Percentiles rank a stretch among this genome's conserved stretches.
These are phyloP conservation scores for Panthera uncia DNA, from an alignment of 2,113 vertebrate species.

Conservation along the genomic window DNA sequence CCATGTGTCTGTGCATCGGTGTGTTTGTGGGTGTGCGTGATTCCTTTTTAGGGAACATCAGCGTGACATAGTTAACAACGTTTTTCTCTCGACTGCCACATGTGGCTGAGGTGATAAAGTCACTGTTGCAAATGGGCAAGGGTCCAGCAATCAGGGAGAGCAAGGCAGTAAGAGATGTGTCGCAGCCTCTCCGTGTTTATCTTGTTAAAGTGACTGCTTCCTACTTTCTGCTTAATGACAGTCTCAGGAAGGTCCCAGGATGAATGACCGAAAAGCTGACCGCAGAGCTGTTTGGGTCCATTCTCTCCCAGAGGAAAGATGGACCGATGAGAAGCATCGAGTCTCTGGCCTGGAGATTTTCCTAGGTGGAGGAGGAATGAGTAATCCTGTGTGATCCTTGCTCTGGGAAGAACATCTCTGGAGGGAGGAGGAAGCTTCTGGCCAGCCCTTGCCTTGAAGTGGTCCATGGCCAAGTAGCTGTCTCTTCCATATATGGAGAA, in stretches of 20 bases:
- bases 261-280: not conserved
- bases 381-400: not conserved
- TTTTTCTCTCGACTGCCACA: not conserved
- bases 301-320: not conserved
- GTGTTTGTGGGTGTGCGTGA: not conserved
- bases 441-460: no score
- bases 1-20: not conserved
- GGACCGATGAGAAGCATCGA: rapidly evolving
- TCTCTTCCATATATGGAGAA: not conserved
- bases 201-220: not conserved
- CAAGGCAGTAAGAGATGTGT: not conserved
- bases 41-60: not conserved
- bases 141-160: not conserved
- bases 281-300: rapidly evolving
- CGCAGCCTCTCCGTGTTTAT: no score
- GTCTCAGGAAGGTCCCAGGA: not conserved
- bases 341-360: not conserved
- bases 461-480: not conserved
- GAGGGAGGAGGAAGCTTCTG: rapidly evolving
- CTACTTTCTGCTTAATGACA: not conserved
- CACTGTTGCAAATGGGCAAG: not conserved
- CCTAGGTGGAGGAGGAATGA: not conserved
- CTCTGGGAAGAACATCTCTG: rapidly evolving
- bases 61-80: not conserved
- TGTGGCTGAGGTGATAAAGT: not conserved